These are phyloP conservation scores for Psettodes erumei DNA, from an alignment of 2,113 vertebrate species.

Conservation along the genomic window DNA sequence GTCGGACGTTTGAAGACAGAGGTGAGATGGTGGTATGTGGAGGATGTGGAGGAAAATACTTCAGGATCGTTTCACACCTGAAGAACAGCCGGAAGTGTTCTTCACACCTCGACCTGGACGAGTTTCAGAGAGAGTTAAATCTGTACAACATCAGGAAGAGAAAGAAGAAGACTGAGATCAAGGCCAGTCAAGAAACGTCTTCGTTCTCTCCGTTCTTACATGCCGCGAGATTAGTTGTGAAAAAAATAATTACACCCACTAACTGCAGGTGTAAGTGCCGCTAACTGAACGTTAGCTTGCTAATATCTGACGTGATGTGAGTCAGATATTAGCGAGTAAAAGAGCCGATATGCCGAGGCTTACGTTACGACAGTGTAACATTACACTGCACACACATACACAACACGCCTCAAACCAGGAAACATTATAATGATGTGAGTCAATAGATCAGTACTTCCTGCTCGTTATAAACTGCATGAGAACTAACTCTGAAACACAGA, in stretches of 20 bases:
- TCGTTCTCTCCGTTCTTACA: background rate
- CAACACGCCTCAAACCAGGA: too few species aligned
- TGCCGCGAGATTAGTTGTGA: too few species aligned
- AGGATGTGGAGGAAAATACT: constrained; percentile 6
- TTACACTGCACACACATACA: too few species aligned
- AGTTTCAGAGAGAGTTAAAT: constrained; percentile 4
- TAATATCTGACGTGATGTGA: too few species aligned
- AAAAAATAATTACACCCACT: background rate
- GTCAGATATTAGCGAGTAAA: too few species aligned
- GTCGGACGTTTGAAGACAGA: constrained; percentile 7
- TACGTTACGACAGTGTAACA: too few species aligned
- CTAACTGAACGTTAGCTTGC: background rate
- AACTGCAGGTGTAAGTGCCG: too few species aligned
- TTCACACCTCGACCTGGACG: constrained; percentile 9
- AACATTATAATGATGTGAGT: too few species aligned
- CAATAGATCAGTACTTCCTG: too few species aligned
- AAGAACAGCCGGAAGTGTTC: constrained; percentile 9
- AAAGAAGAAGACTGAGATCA: background rate
- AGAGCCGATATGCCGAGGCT: too few species aligned
- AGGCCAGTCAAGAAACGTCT: constrained; percentile 3
- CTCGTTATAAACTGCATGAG: too few species aligned
- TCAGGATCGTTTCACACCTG: constrained; percentile 16
- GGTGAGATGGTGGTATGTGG: constrained; percentile 1
- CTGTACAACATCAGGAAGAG: constrained; percentile 17
- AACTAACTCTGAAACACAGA: too few species aligned